Base-by-base conservation (phyloP, 2,797 vertebrate genomes). In the Anas georgica region DNA sequence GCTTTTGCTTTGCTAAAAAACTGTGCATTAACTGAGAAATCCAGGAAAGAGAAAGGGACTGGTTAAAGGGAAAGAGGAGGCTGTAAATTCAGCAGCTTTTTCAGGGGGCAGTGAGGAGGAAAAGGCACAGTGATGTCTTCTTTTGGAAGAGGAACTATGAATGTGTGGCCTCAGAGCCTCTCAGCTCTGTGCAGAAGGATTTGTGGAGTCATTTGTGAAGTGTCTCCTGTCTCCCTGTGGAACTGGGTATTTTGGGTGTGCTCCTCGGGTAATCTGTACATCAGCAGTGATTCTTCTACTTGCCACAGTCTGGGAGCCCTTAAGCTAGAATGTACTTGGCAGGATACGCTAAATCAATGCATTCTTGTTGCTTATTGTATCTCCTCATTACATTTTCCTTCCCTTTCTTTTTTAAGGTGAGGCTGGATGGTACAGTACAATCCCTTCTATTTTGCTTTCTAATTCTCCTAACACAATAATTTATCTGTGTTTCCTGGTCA, bases 281-380 rank as follows among this genome's bases (percentile, higher is more conserved):
- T 82, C 63, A 82, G 10, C 16, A 5, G 9, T 48, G 31, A 76
- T 45, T 17, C 15, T 25, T 23, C 7, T 4, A 12, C 50, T 58
- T 66, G 8, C 14, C 20, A 18, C 6, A 31, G 9, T 26, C 59
- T 5, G 26, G 18, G 58, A 88, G 21, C 37, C 41, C 17, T 22
- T 28, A 54, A 48, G 50, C 50, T 58, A 31, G 10, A 54, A 74
- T 5, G 18, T 56, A 25, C 17, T 31, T 46, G 22, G 26, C 6
- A 78, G 21, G 26, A 66, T 1, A 16, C 7, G 35, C 7, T 0
- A 0, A 63, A 28, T 22, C 7, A 64, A 29, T 9, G 31, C 12
- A 8, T 8, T 50, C 25, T 28, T 2, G 0, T 45, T 41, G 33
- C 8, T 67, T 1, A 2, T 48, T 69, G 29, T 6, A 48, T 16